These are phyloP conservation scores for Lycodopsis pacificus DNA, from an alignment of 2,797 vertebrate species.

Conservation along the genomic window DNA sequence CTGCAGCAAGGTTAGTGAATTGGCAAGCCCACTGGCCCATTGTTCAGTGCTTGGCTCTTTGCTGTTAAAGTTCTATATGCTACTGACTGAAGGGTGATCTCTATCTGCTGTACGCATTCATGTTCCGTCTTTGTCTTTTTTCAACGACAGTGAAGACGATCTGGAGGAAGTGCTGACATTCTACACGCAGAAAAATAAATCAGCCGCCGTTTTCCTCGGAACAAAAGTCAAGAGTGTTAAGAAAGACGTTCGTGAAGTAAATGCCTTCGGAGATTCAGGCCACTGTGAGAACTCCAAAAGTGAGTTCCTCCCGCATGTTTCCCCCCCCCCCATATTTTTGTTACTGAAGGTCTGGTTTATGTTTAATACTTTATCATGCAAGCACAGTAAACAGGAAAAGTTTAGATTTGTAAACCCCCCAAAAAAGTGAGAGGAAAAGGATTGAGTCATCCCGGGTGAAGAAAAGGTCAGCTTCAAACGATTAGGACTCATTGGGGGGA, in stretches of 20 bases:
- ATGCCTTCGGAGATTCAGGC: slow-evolving; percentile 70
- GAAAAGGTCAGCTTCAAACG: slow-evolving; percentile 70
- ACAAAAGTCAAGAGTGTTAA: slow-evolving; percentile 80
- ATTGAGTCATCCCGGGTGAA: slow-evolving; percentile 68
- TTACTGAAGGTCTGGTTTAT: slow-evolving; percentile 54
- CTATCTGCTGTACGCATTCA: slow-evolving; percentile 52
- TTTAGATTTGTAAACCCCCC: slow-evolving; percentile 51
- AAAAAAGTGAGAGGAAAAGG: slow-evolving; percentile 49
- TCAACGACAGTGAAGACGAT: slow-evolving; percentile 90
- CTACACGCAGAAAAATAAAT: slow-evolving; percentile 96
- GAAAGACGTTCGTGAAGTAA: slow-evolving; percentile 61
- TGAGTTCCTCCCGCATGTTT: slow-evolving; percentile 75
- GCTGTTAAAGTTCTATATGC: slow-evolving; percentile 30
- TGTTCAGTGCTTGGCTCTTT: slow-evolving; percentile 39
- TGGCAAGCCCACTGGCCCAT: slow-evolving; percentile 25
- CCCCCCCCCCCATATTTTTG: slow-evolving; percentile 3
- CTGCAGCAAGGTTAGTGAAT: slow-evolving; percentile 87
- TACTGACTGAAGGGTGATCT: slow-evolving; percentile 42
- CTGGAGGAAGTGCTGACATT: slow-evolving; percentile 96
- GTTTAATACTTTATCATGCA: slow-evolving; percentile 61
- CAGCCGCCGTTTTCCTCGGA: slow-evolving; percentile 92
- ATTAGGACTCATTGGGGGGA: slow-evolving; percentile 68
- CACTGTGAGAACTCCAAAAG: slow-evolving; percentile 74
- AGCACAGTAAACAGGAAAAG: slow-evolving; percentile 62
- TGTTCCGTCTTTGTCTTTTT: slow-evolving; percentile 43